Base-by-base conservation (phyloP, 2,888 invertebrate species). In the Drosophila kambysellisi region DNA sequence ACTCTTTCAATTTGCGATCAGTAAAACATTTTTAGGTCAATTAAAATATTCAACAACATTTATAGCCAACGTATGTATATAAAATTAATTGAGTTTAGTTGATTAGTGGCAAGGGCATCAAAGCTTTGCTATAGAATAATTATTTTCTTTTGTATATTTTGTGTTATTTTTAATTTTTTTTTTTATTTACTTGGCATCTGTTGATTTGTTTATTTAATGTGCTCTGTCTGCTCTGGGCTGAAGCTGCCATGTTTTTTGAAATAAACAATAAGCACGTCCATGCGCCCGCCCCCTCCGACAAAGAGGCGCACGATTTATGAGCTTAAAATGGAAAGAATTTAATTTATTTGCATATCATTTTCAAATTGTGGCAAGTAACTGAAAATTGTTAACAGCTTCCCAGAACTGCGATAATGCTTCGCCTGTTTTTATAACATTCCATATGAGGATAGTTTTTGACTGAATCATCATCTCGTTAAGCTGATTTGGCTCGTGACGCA, bases 171-270 rank as follows among this genome's bases (percentile, higher is more conserved):
- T 37, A 6, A 25, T 25, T 29, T 20, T 9, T 54, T 32, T 35
- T 83, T 83, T 86, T 84, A 88, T 85, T 81, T 79, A 81, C 87
- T 85, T 81, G 76, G 83, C 83, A 75, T 79, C 60, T 83, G 83
- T 61, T 76, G 83, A 83, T 81, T 86, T 85, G 87, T 85, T 83
- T 85, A 85, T 83, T 83, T 83, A 70, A 83, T 81, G 83, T 78
- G 70, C 73, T 78, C 33, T 20, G 33, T 46, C 20, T 69, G 58
- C 46, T 57, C 53, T 70, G 37, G 65, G 33, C 33, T 65, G n/a
- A 53, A 76, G 70, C 70, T 69, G 76, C 81, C 76, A 72, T 72
- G 76, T 75, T 87, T 81, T 79, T 79, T 69, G 64, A 67, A 87
- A 46, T 25, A 46, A 46, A 46, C 46, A 81, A 83, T 74, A 73